Percentiles rank a stretch among this genome's conserved stretches.
Evolutionary conservation across 1,140 invertebrate species (phyloP).

Genomic region (Bombus vancouverensis): DNA sequence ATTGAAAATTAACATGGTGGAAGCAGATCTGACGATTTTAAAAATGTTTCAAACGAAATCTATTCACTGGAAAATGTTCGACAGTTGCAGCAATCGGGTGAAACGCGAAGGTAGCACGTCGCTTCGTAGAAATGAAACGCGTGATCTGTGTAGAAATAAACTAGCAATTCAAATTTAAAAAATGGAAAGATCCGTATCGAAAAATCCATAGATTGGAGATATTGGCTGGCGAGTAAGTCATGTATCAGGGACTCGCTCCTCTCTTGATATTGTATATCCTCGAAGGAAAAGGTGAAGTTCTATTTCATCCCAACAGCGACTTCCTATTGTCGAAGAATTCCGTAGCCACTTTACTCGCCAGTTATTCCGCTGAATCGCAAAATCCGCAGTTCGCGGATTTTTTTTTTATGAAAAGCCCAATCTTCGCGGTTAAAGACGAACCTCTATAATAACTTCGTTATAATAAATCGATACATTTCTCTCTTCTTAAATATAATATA

Average conservation of each 20-base stretch:
- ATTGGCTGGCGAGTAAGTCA: slow-evolving; percentile 1
- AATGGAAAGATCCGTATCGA: neutral
- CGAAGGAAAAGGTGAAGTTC: slow-evolving; percentile 1
- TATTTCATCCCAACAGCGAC: neutral
- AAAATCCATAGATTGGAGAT: neutral
- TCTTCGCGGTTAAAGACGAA: neutral
- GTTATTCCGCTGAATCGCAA: slow-evolving; percentile 7
- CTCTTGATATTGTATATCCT: slow-evolving; percentile 22
- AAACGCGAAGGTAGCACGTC: neutral
- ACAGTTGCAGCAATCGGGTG: neutral
- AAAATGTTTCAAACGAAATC: neutral
- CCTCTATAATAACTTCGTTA: neutral
- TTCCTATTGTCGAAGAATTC: slow-evolving; percentile 1
- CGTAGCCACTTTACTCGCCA: neutral
- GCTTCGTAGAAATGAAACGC: neutral
- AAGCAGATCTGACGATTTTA: neutral
- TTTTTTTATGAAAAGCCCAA: slow-evolving; percentile 19
- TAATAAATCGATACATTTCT: neutral
- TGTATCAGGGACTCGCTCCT: neutral
- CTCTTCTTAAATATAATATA: too few species aligned
- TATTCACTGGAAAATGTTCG: neutral
- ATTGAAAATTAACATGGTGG: neutral
- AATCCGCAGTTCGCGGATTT: neutral
- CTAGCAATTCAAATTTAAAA: neutral
- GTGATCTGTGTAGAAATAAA: neutral